Evolutionary conservation across 1,140 invertebrate genomes (phyloP).

Genomic region (Himalopsyche phryganea): DNA sequence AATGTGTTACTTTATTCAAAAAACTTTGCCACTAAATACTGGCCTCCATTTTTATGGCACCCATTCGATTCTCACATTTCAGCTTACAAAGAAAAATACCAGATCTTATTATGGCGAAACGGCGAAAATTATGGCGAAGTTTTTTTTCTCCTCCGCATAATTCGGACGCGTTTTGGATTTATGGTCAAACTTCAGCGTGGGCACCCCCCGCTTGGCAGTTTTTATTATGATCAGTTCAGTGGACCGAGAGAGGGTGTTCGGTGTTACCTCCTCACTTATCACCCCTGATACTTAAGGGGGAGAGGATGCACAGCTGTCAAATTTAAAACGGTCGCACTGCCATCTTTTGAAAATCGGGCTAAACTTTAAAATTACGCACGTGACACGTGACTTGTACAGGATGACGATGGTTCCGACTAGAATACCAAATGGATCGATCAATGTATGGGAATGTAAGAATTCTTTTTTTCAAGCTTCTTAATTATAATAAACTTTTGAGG

Average conservation of each 20-base stretch:
- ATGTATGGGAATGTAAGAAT: too few relatives aligned
- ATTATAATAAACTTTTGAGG: too few relatives aligned
- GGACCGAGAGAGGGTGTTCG: constrained; percentile 49
- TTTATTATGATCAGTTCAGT: constrained; percentile 58
- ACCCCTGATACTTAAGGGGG: constrained; percentile 14
- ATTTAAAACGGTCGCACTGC: constrained; percentile 12
- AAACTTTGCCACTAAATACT: constrained; percentile 39
- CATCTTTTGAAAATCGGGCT: not conserved
- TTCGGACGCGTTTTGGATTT: constrained; percentile 42
- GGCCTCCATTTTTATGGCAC: constrained; percentile 40
- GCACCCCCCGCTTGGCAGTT: constrained; percentile 36
- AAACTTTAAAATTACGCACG: not conserved
- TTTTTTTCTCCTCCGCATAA: constrained; percentile 17
- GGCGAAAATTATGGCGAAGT: constrained; percentile 12
- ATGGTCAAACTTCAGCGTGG: constrained; percentile 52
- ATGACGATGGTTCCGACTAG: too few relatives aligned
- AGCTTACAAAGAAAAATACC: constrained; percentile 42
- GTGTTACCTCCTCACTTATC: constrained; percentile 11
- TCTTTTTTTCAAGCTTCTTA: too few relatives aligned
- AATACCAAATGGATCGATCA: too few relatives aligned
- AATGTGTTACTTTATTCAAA: too few relatives aligned
- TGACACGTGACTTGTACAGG: too few relatives aligned
- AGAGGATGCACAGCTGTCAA: constrained; percentile 31
- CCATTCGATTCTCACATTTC: constrained; percentile 47
- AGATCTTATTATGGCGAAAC: constrained; percentile 7